A percentile compares a stretch with the other conserved stretches of the same genome.
phyloP scores from a whole-genome alignment of 2,888 invertebrate species.

The Ecliptopera silaceata region DNA sequence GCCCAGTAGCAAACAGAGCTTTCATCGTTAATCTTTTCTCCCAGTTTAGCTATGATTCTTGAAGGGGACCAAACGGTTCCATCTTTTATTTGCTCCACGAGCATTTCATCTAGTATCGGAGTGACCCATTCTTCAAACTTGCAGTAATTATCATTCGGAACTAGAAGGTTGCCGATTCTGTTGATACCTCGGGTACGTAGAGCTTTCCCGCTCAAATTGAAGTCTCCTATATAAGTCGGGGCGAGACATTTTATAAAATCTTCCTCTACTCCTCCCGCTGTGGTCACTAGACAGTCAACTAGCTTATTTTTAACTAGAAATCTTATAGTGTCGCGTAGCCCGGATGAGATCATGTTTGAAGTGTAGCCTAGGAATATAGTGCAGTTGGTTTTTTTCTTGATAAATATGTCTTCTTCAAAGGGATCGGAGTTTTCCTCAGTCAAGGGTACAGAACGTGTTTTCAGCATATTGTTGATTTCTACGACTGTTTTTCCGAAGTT shows the following conservation, averaged over 20 bases:
- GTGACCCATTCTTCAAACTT: constrained; percentile 98
- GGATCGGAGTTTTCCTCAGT: constrained; percentile 85
- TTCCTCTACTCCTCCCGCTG: constrained; percentile 99
- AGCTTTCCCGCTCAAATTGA: constrained; percentile 90
- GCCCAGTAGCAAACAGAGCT: constrained; percentile 99
- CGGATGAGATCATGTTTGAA: constrained; percentile 98
- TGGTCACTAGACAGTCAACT: constrained; percentile 98
- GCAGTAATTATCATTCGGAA: constrained; percentile 99
- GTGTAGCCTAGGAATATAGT: constrained; percentile 99
- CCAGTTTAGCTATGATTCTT: constrained; percentile 85
- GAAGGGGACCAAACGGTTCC: constrained; percentile 93
- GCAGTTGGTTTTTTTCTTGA: constrained; percentile 89
- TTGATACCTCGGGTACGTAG: constrained; percentile 94
- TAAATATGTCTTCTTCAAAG: constrained; percentile 91
- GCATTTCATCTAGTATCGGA: constrained; percentile 95
- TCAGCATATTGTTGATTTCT: constrained; percentile 96
- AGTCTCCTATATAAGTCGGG: constrained; percentile 96
- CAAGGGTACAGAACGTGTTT: constrained; percentile 87
- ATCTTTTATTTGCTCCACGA: constrained; percentile 91
- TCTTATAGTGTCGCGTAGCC: constrained; percentile 94
- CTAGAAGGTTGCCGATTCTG: constrained; percentile 93
- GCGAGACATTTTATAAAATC: constrained; percentile 99
- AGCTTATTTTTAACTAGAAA: constrained; percentile 86
- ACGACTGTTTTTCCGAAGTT: constrained; percentile 95
- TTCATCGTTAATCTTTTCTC: constrained; percentile 94